These are phyloP conservation scores for Zingel zingel DNA, from an alignment of 2,113 vertebrate species.

Conservation along the genomic window DNA sequence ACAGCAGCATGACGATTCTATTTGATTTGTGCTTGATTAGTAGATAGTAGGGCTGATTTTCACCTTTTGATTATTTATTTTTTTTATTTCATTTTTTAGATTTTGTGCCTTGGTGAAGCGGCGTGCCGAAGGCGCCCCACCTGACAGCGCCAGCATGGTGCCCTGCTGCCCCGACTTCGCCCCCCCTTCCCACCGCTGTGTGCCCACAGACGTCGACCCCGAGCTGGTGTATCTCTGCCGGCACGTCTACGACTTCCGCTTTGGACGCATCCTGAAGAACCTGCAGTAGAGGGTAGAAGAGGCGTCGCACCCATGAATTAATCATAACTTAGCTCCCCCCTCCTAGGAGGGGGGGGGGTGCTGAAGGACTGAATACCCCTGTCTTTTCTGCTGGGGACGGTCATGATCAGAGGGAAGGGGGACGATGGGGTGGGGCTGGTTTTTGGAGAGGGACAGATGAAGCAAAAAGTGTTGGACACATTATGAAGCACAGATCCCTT, in stretches of 20 bases:
- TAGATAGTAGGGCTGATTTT: not conserved
- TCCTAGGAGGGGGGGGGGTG: conserved; percentile 2
- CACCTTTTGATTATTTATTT: not conserved
- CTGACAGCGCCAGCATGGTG: conserved; percentile 89
- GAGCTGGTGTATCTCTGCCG: conserved; percentile 98
- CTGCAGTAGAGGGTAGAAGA: conserved; percentile 87
- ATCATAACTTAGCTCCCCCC: conserved; percentile 19
- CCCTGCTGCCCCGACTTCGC: conserved; percentile 92
- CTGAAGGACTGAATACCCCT: conserved; percentile 41
- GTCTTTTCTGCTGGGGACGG: conserved; percentile 31
- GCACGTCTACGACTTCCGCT: conserved; percentile 98
- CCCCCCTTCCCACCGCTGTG: conserved; percentile 93
- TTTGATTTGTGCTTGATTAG: not conserved
- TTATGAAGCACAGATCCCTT: conserved; percentile 78
- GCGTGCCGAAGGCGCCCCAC: conserved; percentile 90
- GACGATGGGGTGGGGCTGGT: not conserved
- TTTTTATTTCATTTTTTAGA: conserved; percentile 73
- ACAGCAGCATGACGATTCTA: not conserved
- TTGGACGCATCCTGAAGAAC: conserved; percentile 98
- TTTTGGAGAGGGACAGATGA: conserved; percentile 15
- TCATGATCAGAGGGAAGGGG: conserved; percentile 5
- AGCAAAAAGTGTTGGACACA: conserved; percentile 32
- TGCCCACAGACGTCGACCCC: conserved; percentile 94
- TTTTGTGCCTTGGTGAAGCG: conserved; percentile 99
- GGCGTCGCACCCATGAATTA: conserved; percentile 24